Evolutionary conservation across 1,140 invertebrate genomes (phyloP).

Genomic region (Drosophila parabipectinata): DNA sequence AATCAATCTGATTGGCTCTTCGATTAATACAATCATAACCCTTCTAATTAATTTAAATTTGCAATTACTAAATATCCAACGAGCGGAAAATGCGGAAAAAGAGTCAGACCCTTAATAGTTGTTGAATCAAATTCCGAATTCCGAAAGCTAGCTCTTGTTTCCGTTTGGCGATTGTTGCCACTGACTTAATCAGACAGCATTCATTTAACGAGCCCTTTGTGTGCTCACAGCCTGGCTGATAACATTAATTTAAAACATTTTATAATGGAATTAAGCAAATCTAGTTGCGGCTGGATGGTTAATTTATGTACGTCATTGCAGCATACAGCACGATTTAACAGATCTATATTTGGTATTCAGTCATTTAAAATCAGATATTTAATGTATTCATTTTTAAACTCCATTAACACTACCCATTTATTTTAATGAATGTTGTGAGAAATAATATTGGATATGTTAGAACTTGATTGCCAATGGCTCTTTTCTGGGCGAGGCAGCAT

Average conservation of each 20-base stretch:
- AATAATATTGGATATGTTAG: background rate
- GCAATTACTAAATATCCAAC: background rate
- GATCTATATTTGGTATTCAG: too few relatives aligned
- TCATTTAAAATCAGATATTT: too few relatives aligned
- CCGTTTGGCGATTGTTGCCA: background rate
- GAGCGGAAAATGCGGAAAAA: background rate
- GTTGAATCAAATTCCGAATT: constrained; percentile 1
- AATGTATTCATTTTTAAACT: too few relatives aligned
- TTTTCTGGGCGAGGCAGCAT: constrained; percentile 13
- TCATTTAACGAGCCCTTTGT: constrained; percentile 39
- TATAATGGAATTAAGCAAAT: constrained; percentile 15
- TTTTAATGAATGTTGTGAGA: background rate
- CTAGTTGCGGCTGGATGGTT: constrained; percentile 27
- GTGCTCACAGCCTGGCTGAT: background rate
- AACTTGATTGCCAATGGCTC: background rate
- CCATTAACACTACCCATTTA: background rate
- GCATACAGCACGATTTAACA: background rate
- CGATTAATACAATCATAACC: constrained; percentile 20
- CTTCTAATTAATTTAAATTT: background rate
- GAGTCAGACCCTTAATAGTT: background rate
- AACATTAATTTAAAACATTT: constrained; percentile 41
- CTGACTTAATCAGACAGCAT: constrained; percentile 21
- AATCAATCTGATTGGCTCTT: background rate
- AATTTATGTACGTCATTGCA: background rate
- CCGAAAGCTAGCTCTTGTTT: background rate